These are phyloP conservation scores for Xanthorhoe spadicearia DNA, from an alignment of 2,888 invertebrate species.

Conservation along the genomic window DNA sequence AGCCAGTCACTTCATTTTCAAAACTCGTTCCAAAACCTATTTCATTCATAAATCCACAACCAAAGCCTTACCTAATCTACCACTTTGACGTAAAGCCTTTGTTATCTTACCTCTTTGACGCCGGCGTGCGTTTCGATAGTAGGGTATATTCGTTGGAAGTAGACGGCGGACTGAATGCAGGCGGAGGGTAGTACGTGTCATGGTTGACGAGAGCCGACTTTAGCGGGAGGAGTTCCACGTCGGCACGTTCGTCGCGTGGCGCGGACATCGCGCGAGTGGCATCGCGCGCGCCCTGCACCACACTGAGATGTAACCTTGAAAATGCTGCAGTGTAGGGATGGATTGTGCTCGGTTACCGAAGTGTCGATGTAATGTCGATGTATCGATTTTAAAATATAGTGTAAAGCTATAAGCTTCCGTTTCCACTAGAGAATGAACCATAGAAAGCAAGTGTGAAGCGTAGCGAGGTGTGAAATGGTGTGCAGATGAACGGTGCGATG, in stretches of 20 bases:
- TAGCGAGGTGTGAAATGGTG: too few relatives aligned
- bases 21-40: not conserved
- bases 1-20: not conserved
- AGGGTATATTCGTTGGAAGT: conserved; percentile 76
- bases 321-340: conserved; percentile 69
- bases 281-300: conserved; percentile 67
- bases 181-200: conserved; percentile 72
- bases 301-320: conserved; percentile 70
- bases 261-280: conserved; percentile 70
- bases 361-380: conserved; percentile 4
- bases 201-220: conserved; percentile 78
- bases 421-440: too few relatives aligned
- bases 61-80: not conserved
- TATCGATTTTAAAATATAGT: not conserved
- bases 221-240: conserved; percentile 76
- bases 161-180: conserved; percentile 67
- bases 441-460: too few relatives aligned
- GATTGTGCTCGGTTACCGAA: conserved; percentile 2
- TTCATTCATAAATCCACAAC: not conserved
- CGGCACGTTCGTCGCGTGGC: conserved; percentile 69
- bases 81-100: not conserved
- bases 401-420: too few relatives aligned
- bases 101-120: conserved; percentile 73
- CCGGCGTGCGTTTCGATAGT: conserved; percentile 80
- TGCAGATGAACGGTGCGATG: too few relatives aligned